Evolutionary conservation across 2,113 vertebrate species (phyloP), one percentile per base, ranked within the genome.

Genomic region (Pardalotus punctatus): DNA sequence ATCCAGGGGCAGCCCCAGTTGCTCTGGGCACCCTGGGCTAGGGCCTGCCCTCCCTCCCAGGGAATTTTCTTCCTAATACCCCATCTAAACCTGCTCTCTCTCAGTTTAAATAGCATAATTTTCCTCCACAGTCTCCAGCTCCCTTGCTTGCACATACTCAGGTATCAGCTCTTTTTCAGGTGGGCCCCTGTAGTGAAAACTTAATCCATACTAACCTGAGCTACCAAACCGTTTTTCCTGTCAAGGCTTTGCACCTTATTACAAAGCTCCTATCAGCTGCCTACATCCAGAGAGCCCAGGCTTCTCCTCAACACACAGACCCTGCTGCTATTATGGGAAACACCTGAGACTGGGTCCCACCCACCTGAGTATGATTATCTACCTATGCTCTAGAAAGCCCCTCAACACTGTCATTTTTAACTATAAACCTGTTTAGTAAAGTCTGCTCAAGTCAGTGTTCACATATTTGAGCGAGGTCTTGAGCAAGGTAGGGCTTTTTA

Each of bases 1-100:
- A 61, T 42, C 25, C 19, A 38, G 62, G 10, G 5, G 29, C 25
- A 76, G 54, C 21, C 79, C 48, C 40, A 48, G 62, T 40, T 42
- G 0, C n/a, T n/a, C 54, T 35, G n/a, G 17, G 10, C 6, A 47
- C 0, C 0, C 43, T 31, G 28, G 36, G 31, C 66, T 66, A 72
- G 31, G 35, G 36, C 5, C 42, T 36, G 1, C 0, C 2, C 36
- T 66, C 7, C 33, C 33, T 60, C 16, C 3, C 40, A 69, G 25
- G n/a, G 47, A 76, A 54, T 10, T 33, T 61, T 19, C 8, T 6
- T 76, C 8, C 14, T 3, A 69, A 23, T 11, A 56, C 10, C 29
- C 18, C 22, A 61, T 9, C 10, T 48, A 20, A 51, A n/a, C 15
- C 29, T 58, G 33, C 18, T 42, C 14, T 29, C 50, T 35, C 27